phyloP scores from a whole-genome alignment of 2,113 vertebrate species.

The Stercorarius parasiticus region DNA sequence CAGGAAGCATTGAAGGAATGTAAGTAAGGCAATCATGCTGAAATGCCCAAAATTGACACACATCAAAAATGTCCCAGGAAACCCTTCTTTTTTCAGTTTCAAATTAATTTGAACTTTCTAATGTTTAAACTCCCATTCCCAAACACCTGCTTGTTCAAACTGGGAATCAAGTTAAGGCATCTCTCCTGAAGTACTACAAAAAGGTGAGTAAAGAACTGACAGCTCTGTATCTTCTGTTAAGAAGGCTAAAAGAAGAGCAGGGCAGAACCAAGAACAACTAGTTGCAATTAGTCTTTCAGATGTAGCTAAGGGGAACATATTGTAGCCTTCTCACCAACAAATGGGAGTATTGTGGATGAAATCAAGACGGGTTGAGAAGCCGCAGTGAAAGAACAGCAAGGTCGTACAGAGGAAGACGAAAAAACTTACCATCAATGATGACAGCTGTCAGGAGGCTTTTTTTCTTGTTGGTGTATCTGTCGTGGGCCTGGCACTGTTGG shows the following conservation, averaged over 20 bases:
- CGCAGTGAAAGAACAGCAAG: background rate
- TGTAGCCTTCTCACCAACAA: background rate
- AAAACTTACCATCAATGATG: constrained; percentile 80
- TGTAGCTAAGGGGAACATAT: background rate
- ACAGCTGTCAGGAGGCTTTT: constrained; percentile 86
- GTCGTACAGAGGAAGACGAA: background rate
- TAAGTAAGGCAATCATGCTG: background rate
- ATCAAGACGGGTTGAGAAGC: background rate
- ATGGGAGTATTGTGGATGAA: background rate
- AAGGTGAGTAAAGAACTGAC: background rate
- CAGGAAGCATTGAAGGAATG: background rate
- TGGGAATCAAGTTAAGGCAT: background rate
- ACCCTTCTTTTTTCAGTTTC: background rate
- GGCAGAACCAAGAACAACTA: background rate
- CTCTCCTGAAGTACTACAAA: background rate
- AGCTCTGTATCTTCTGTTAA: background rate
- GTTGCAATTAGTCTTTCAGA: background rate
- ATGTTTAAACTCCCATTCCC: background rate
- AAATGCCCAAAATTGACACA: background rate
- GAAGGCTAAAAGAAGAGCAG: background rate
- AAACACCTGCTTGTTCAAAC: background rate
- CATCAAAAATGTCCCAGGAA: background rate
- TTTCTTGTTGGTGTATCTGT: constrained; percentile 83
- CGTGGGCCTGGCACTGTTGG: constrained; percentile 92
- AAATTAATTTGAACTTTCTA: background rate